Conservation (phyloP, 2,113 vertebrate species). For the Cardinalis cardinalis region DNA sequence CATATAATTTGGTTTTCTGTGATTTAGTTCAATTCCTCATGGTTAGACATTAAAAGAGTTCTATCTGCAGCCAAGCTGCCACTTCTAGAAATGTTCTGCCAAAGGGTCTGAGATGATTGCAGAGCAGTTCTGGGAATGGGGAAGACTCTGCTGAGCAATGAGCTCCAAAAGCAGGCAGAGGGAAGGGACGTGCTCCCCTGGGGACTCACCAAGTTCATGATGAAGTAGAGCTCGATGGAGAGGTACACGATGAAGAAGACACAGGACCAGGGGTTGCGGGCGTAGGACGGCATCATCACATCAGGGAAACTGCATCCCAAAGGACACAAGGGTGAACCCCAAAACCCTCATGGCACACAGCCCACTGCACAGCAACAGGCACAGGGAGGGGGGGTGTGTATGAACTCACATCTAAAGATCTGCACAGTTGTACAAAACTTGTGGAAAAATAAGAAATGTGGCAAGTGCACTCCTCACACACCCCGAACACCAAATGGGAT, state of each 20-base stretch:
- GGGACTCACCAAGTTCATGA: slow-evolving; percentile 91
- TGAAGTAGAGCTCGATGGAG: slow-evolving; percentile 98
- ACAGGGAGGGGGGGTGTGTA: neutral
- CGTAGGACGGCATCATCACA: slow-evolving; percentile 98
- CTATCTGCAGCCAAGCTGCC: neutral
- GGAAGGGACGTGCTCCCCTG: neutral
- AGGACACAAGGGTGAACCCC: neutral
- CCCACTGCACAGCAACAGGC: neutral
- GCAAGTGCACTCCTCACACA: neutral
- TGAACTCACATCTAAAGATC: neutral
- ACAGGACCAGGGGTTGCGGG: slow-evolving; percentile 92
- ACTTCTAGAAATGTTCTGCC: neutral
- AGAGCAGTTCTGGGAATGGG: neutral
- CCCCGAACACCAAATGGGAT: accelerated
- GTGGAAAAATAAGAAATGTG: accelerated
- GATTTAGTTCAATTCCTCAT: slow-evolving; percentile 38
- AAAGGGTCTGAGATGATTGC: neutral
- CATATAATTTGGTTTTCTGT: neutral
- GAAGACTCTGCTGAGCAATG: neutral
- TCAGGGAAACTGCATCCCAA: slow-evolving; percentile 85
- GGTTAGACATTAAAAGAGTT: slow-evolving; percentile 1
- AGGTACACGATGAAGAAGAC: slow-evolving; percentile 98
- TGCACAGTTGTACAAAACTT: neutral
- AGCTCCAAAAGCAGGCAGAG: neutral
- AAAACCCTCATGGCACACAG: neutral